Percentiles rank a stretch among this genome's conserved stretches.
Evolutionary conservation across 2,113 vertebrate species (phyloP).

Genomic region (Turnix velox): DNA sequence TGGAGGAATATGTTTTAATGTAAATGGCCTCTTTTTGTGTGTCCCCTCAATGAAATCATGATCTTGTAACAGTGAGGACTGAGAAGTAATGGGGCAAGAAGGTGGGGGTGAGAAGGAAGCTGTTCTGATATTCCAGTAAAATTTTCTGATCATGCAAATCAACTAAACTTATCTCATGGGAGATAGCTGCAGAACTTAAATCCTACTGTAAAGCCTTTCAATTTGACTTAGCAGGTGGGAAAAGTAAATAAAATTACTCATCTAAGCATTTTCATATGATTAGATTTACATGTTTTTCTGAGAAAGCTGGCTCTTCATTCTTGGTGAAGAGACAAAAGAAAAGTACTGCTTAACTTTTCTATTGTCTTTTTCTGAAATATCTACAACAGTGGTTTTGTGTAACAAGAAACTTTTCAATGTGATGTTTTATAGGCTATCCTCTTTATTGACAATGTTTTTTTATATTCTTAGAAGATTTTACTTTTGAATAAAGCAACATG

Average conservation of each 20-base stretch:
- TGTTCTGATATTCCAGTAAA: not conserved
- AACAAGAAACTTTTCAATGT: not conserved
- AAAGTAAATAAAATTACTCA: not conserved
- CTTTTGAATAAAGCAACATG: not conserved
- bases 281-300: not conserved
- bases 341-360: not conserved
- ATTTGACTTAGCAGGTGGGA: not conserved
- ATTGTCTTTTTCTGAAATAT: not conserved
- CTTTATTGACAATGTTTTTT: not conserved
- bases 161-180: not conserved
- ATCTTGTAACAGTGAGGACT: not conserved
- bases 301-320: not conserved
- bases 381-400: not conserved
- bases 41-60: not conserved
- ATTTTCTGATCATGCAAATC: not conserved
- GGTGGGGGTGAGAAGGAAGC: accelerated
- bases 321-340: not conserved
- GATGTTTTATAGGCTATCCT: not conserved
- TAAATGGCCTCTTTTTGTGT: not conserved
- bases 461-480: not conserved
- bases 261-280: not conserved
- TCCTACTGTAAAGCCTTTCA: not conserved
- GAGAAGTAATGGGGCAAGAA: not conserved
- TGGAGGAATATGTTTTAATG: not conserved
- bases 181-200: not conserved